phyloP scores from a whole-genome alignment of 1,140 invertebrate species.

The Anoplolepis gracilipes region DNA sequence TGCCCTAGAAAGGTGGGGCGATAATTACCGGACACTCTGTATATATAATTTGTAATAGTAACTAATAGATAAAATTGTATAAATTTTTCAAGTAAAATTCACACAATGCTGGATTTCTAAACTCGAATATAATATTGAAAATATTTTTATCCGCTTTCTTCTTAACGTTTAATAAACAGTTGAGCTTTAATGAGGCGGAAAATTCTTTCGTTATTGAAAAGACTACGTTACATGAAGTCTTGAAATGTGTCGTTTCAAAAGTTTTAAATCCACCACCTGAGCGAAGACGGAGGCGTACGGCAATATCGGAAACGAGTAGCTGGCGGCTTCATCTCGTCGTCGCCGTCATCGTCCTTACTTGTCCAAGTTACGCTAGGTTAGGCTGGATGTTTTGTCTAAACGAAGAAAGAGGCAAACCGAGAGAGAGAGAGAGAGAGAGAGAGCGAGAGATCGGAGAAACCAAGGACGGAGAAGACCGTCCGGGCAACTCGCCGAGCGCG shows the following conservation, averaged over 20 bases:
- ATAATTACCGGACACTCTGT: too few species aligned
- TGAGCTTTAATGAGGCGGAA: background rate
- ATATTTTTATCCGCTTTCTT: too few species aligned
- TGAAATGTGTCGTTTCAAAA: constrained; percentile 10
- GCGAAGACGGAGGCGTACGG: background rate
- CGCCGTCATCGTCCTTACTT: constrained; percentile 26
- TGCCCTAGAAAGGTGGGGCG: too few species aligned
- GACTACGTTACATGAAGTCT: background rate
- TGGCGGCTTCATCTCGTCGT: constrained; percentile 5
- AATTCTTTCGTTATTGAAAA: background rate
- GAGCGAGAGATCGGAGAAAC: background rate
- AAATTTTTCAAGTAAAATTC: background rate
- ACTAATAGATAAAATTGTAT: background rate
- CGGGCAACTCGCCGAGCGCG: constrained; percentile 38
- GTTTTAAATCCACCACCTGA: constrained; percentile 34
- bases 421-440: background rate
- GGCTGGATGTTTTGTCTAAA: constrained; percentile 52
- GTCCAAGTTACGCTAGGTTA: constrained; percentile 38
- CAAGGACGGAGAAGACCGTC: constrained; percentile 32
- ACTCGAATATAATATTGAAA: too few species aligned
- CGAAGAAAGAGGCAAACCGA: constrained; percentile 22
- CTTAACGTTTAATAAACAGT: background rate
- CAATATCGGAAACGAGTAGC: constrained; percentile 36
- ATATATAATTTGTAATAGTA: too few species aligned
- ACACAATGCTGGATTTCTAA: too few species aligned